A percentile compares a stretch with the other conserved stretches of the same genome.
Conservation (phyloP, 2,113 vertebrate genomes). For the Tychaedon coryphoeus region DNA sequence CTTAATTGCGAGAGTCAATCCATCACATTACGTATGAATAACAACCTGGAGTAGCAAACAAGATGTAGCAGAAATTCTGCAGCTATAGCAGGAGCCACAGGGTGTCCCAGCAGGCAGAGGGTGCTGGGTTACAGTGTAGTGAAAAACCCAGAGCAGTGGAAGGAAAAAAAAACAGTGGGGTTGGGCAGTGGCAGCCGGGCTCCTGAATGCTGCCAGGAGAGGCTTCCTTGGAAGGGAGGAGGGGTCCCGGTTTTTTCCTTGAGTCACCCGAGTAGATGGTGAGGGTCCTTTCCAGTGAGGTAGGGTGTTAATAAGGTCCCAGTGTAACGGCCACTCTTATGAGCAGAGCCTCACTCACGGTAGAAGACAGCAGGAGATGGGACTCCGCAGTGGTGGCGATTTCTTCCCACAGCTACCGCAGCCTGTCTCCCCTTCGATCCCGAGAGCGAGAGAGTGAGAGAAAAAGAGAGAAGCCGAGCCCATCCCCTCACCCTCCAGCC, state of each 20-base stretch:
- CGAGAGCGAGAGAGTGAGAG: too few relatives aligned
- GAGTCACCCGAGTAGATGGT: background rate
- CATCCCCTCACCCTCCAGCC: too few relatives aligned
- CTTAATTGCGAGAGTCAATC: too few relatives aligned
- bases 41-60: background rate
- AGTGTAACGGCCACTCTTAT: background rate
- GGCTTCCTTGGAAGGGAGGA: background rate
- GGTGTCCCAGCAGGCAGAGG: background rate
- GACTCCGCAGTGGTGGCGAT: background rate
- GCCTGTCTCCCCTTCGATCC: background rate
- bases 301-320: background rate
- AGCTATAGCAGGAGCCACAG: background rate
- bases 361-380: background rate
- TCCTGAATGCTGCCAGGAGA: background rate
- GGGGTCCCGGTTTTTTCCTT: background rate
- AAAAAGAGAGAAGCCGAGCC: background rate
- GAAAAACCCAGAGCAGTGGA: background rate
- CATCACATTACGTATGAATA: too few relatives aligned
- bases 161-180: background rate
- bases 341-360: background rate
- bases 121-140: background rate
- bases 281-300: background rate
- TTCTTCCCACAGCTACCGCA: background rate
- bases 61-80: background rate
- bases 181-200: background rate